Evolutionary conservation across 2,888 invertebrate species (phyloP).

Genomic region (Morpho helenor): DNA sequence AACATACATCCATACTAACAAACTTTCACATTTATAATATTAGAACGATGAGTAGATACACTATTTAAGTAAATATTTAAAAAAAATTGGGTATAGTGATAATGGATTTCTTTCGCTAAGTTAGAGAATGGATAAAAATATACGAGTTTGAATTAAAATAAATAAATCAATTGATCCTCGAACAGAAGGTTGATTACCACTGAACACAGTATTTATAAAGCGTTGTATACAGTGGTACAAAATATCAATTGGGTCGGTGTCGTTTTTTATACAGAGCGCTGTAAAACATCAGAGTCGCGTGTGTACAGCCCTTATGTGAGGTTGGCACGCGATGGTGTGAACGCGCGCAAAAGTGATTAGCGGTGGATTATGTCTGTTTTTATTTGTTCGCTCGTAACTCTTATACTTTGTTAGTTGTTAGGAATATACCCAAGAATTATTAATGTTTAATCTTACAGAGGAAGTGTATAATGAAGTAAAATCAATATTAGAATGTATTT

Average conservation of each 20-base stretch:
- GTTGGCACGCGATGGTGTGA: constrained; percentile 59
- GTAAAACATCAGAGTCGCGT: constrained; percentile 71
- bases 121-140: too few species aligned
- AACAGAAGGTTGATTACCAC: not conserved
- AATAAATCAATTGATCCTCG: not conserved
- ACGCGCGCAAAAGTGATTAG: constrained; percentile 53
- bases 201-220: constrained; percentile 29
- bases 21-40: too few species aligned
- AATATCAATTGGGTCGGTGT: constrained; percentile 73
- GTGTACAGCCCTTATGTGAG: constrained; percentile 59
- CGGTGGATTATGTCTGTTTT: constrained; percentile 10
- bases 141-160: not conserved
- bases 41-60: too few species aligned
- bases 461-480: not conserved
- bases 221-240: constrained; percentile 56
- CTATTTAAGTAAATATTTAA: too few species aligned
- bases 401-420: constrained; percentile 3
- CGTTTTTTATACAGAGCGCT: constrained; percentile 65
- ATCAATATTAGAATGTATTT: too few species aligned
- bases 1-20: too few species aligned
- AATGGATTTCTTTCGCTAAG: too few species aligned
- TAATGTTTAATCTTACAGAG: not conserved
- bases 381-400: constrained; percentile 13
- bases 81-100: too few species aligned
- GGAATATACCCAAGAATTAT: not conserved